These are phyloP conservation scores for Octopus sinensis DNA, from an alignment of 1,140 invertebrate genomes.

Conservation along the genomic window DNA sequence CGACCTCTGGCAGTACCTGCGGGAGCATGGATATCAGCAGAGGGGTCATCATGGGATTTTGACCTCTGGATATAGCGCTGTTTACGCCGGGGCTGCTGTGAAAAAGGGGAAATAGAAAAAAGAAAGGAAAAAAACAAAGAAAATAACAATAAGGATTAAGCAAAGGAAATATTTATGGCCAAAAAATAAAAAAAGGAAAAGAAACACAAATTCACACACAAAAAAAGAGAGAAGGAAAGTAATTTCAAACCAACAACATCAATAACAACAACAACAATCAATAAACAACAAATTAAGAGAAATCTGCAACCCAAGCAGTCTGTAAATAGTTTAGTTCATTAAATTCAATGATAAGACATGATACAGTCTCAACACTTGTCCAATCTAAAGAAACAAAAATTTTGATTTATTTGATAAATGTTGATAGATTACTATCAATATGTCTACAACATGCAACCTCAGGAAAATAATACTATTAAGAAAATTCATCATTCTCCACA, in stretches of 20 bases:
- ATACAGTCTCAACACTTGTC: too few species aligned
- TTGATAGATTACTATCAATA: too few species aligned
- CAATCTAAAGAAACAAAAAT: too few species aligned
- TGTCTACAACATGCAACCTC: too few species aligned
- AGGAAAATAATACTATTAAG: too few species aligned
- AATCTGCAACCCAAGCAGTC: constrained; percentile 10
- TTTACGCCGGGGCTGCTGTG: constrained; percentile 36
- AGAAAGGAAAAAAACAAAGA: constrained; percentile 5
- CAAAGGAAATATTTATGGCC: neutral
- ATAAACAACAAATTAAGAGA: neutral
- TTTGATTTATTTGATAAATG: too few species aligned
- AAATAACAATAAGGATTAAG: constrained; percentile 10
- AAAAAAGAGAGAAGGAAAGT: neutral
- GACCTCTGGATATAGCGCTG: constrained; percentile 50
- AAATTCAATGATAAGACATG: neutral
- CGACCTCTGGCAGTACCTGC: constrained; percentile 41
- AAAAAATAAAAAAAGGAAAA: neutral
- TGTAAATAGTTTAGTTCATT: neutral
- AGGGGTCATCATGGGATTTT: constrained; percentile 54
- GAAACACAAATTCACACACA: neutral
- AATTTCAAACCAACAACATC: neutral
- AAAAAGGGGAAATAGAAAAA: constrained; percentile 19
- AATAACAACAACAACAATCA: neutral
- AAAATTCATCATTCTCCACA: too few species aligned
- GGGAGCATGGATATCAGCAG: constrained; percentile 37